phyloP scores from a whole-genome alignment of 2,888 invertebrate genomes.

The Drosophila falleni region DNA sequence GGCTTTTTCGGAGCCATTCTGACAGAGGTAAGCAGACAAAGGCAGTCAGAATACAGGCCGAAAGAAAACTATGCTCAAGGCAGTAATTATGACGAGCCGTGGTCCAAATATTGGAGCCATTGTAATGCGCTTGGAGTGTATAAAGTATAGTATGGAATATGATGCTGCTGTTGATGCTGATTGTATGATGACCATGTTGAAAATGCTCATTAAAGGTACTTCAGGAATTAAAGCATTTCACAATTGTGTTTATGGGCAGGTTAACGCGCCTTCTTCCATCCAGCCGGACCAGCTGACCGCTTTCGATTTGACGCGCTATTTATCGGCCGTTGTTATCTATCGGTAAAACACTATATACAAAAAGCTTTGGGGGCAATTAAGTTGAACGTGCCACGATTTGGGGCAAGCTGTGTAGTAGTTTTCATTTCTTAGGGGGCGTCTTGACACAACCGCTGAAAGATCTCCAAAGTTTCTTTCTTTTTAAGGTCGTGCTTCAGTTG shows the following conservation, averaged over 20 bases:
- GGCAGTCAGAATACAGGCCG: constrained; percentile 39
- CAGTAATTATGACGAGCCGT: constrained; percentile 75
- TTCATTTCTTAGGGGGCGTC: constrained; percentile 40
- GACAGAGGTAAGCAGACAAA: constrained; percentile 13
- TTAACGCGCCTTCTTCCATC: constrained; percentile 28
- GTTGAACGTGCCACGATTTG: constrained; percentile 62
- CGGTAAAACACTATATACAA: constrained; percentile 30
- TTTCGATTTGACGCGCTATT: constrained; percentile 77
- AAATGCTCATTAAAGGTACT: constrained; percentile 82
- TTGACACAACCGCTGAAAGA: constrained; percentile 50
- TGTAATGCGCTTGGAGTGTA: constrained; percentile 52
- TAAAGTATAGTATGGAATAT: constrained; percentile 36
- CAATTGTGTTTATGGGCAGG: constrained; percentile 75
- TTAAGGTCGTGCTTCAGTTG: constrained; percentile 8
- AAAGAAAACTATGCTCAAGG: constrained; percentile 57
- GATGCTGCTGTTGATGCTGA: constrained; percentile 50
- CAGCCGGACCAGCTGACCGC: constrained; percentile 28
- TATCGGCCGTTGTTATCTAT: constrained; percentile 80
- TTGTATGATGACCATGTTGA: constrained; percentile 83
- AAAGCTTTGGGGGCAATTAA: constrained; percentile 67
- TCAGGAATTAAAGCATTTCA: constrained; percentile 81
- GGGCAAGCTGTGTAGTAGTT: constrained; percentile 28
- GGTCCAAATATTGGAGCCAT: constrained; percentile 75
- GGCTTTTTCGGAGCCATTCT: constrained; percentile 29
- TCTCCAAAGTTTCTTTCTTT: constrained; percentile 29